Conservation (phyloP, 1,140 invertebrate genomes). For the Caenorhabditis latens region DNA sequence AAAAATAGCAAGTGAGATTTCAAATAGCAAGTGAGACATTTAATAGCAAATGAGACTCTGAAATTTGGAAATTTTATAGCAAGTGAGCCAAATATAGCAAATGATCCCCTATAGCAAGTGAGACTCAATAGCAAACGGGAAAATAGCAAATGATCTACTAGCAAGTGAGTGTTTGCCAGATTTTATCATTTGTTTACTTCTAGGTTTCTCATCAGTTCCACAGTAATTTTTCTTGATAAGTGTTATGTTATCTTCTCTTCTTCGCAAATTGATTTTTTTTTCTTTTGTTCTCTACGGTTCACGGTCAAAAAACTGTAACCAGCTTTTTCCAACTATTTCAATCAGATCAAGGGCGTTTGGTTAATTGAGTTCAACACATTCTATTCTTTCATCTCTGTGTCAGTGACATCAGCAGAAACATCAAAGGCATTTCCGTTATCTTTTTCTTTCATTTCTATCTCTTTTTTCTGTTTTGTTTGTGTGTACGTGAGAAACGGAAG, state of each 20-base stretch:
- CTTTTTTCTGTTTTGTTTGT: background rate
- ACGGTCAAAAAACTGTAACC: background rate
- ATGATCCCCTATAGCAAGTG: too few relatives aligned
- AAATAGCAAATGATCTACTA: too few relatives aligned
- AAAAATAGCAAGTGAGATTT: too few relatives aligned
- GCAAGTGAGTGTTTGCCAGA: too few relatives aligned
- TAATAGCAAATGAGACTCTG: too few relatives aligned
- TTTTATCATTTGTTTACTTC: background rate
- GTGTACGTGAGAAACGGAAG: conserved; percentile 22
- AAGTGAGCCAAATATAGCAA: too few relatives aligned
- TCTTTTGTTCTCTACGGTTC: background rate
- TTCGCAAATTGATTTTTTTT: background rate
- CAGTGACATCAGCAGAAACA: conserved; percentile 29
- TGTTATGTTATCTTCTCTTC: conserved; percentile 1
- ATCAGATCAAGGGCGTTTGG: background rate
- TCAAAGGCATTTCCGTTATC: background rate
- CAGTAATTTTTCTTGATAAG: background rate
- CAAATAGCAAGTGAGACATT: too few relatives aligned
- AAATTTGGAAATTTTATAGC: too few relatives aligned
- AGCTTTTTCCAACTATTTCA: background rate
- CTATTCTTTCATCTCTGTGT: background rate
- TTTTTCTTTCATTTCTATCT: background rate
- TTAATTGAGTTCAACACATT: background rate
- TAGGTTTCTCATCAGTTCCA: background rate
- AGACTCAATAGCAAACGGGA: too few relatives aligned